Evolutionary conservation across 2,888 invertebrate species (phyloP).

Genomic region (Acanthacorydalis orientalis): DNA sequence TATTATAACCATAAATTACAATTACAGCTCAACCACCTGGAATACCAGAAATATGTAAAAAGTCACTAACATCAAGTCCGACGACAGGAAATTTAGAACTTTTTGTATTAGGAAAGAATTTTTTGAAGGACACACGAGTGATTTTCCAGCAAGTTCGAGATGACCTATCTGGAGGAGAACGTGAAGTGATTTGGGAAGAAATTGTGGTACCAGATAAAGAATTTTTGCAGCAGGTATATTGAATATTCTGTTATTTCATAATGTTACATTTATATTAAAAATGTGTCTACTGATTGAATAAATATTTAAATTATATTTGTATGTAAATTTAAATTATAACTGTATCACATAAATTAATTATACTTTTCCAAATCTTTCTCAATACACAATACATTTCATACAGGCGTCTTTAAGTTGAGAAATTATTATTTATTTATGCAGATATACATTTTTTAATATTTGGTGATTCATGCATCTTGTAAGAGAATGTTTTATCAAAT

Average conservation of each 20-base stretch:
- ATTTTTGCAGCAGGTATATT: slow-evolving; percentile 61
- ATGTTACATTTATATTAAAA: neutral
- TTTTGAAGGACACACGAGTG: slow-evolving; percentile 76
- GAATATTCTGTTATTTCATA: neutral
- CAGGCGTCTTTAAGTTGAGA: too few relatives aligned
- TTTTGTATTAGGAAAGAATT: slow-evolving; percentile 82
- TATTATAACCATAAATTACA: too few relatives aligned
- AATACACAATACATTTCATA: too few relatives aligned
- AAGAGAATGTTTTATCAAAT: too few relatives aligned
- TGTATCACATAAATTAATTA: too few relatives aligned
- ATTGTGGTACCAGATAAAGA: slow-evolving; percentile 76
- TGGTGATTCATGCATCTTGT: too few relatives aligned
- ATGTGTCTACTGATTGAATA: too few relatives aligned
- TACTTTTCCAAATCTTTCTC: too few relatives aligned
- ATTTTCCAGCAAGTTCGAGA: slow-evolving; percentile 44
- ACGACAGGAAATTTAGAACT: slow-evolving; percentile 68
- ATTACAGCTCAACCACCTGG: slow-evolving; percentile 75
- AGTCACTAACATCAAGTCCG: slow-evolving; percentile 65
- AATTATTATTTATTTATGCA: too few relatives aligned
- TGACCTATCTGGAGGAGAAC: slow-evolving; percentile 26
- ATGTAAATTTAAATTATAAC: too few relatives aligned
- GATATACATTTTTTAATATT: too few relatives aligned
- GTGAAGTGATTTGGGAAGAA: slow-evolving; percentile 55
- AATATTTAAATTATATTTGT: too few relatives aligned
- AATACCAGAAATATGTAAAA: slow-evolving; percentile 81